Conservation (phyloP, 1,140 invertebrate genomes). For the Lordiphosa collinella region DNA sequence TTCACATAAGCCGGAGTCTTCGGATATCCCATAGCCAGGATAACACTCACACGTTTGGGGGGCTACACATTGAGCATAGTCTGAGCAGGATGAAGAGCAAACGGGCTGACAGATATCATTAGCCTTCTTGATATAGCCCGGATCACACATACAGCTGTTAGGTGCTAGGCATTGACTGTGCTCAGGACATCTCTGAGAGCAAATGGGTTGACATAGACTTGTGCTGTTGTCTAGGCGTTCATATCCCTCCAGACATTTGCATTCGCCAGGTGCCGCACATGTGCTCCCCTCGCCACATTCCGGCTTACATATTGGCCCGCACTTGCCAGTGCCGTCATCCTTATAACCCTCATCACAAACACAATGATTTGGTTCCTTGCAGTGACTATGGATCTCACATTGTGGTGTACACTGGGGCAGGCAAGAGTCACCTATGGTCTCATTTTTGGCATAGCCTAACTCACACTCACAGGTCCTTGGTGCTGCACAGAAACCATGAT, state of each 20-base stretch:
- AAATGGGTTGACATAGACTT: too few species aligned
- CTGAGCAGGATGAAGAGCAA: slow-evolving; percentile 59
- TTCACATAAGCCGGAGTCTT: slow-evolving; percentile 62
- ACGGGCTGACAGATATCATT: slow-evolving; percentile 79
- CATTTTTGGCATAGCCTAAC: neutral
- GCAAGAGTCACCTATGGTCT: neutral
- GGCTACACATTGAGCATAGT: slow-evolving; percentile 40
- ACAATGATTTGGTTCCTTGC: too few species aligned
- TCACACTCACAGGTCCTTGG: neutral
- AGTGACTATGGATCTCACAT: neutral
- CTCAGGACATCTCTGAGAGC: too few species aligned
- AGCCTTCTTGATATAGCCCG: slow-evolving; percentile 30
- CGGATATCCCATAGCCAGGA: slow-evolving; percentile 29
- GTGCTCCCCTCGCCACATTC: neutral
- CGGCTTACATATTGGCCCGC: neutral
- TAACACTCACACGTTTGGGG: slow-evolving; percentile 48
- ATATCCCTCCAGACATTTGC: neutral
- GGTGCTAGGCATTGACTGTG: slow-evolving; percentile 7
- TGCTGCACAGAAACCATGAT: neutral
- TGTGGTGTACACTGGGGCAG: neutral
- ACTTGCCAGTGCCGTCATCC: neutral
- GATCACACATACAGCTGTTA: slow-evolving; percentile 21
- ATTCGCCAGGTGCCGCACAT: neutral
- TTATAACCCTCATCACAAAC: too few species aligned
- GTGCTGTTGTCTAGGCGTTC: neutral